Conservation (phyloP, 2,888 invertebrate genomes). For the Tetragnatha montana region DNA sequence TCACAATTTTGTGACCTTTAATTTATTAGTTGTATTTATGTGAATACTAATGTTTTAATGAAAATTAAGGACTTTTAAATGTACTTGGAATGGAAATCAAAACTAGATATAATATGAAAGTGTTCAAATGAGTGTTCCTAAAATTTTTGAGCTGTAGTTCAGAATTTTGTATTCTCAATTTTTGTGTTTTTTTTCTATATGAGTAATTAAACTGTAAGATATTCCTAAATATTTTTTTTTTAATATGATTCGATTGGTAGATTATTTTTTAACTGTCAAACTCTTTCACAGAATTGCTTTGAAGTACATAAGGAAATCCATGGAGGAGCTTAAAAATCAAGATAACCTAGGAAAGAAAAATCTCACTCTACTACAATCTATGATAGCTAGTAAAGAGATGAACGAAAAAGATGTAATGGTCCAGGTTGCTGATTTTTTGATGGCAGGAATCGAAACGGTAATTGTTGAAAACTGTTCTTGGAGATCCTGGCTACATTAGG, state of each 20-base stretch:
- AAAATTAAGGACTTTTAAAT: no score
- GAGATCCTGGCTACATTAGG: no score
- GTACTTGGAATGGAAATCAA: no score
- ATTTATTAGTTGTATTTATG: no score
- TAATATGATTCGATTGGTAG: no score
- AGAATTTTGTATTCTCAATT: no score
- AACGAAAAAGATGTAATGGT: slow-evolving; percentile 88
- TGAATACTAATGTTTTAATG: no score
- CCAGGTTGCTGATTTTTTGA: slow-evolving; percentile 88
- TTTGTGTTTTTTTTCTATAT: no score
- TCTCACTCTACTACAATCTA: slow-evolving; percentile 86
- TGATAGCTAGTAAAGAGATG: slow-evolving; percentile 83
- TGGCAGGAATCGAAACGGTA: slow-evolving; percentile 91
- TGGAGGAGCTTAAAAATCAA: slow-evolving; percentile 35
- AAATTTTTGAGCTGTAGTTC: no score
- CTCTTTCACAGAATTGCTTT: slow-evolving; percentile 17
- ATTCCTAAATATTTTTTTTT: slow-evolving; percentile 76
- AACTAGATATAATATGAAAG: no score
- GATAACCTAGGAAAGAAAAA: slow-evolving; percentile 78
- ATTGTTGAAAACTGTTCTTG: not conserved
- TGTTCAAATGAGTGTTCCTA: no score
- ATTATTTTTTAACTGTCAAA: not conserved
- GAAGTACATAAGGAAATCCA: slow-evolving; percentile 47
- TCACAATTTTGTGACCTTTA: no score
- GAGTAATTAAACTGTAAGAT: slow-evolving; percentile 75